Evolutionary conservation across 2,113 vertebrate species (phyloP).

Genomic region (Hylia prasina): DNA sequence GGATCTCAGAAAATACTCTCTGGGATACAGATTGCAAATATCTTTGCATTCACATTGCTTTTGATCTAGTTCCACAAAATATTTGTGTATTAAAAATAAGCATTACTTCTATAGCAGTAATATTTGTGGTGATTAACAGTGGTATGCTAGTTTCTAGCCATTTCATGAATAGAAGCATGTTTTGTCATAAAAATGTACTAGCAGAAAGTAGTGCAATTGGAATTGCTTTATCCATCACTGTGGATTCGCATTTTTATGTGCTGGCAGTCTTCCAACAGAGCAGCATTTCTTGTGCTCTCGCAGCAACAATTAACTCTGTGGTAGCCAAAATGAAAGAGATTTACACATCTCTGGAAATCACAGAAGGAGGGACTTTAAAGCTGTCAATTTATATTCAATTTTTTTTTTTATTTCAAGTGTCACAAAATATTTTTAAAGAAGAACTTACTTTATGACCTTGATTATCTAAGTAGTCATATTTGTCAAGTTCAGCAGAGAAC

Average conservation of each 20-base stretch:
- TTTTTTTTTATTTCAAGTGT: not conserved
- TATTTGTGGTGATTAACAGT: not conserved
- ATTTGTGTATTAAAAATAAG: not conserved
- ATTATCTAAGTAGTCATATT: not conserved
- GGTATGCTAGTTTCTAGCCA: not conserved
- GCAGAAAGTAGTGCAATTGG: not conserved
- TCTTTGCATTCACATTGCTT: not conserved
- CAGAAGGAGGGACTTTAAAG: not conserved
- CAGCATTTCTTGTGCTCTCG: conserved; percentile 25
- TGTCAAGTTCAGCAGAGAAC: not conserved
- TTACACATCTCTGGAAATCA: not conserved
- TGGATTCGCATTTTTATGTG: conserved; percentile 31
- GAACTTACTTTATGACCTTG: not conserved
- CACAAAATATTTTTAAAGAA: conserved; percentile 1
- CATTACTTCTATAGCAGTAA: not conserved
- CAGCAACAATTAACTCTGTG: conserved; percentile 57
- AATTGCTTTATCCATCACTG: conserved; percentile 31
- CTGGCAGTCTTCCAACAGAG: conserved; percentile 9
- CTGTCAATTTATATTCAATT: not conserved
- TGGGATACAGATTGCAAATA: not conserved
- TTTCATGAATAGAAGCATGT: not conserved
- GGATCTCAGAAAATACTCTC: not conserved
- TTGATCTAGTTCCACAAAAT: not conserved
- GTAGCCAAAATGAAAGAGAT: conserved; percentile 35
- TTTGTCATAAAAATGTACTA: not conserved